Evolutionary conservation across 1,140 invertebrate genomes (phyloP), one percentile per base, ranked within the genome.

Genomic region (Pygmarrhopalites habei): DNA sequence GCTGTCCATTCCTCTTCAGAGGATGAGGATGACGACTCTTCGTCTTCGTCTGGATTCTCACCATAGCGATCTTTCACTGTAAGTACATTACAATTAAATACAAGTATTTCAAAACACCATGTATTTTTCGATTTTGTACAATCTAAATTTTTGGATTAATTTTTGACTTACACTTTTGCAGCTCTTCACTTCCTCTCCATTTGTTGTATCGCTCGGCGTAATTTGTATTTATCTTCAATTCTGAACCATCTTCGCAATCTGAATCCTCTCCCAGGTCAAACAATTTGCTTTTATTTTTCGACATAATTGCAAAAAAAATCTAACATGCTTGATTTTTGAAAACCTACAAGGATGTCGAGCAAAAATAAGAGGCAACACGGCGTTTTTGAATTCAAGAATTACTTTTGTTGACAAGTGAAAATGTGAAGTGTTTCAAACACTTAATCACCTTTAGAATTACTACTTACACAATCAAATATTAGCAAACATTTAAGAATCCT

Each of bases 31-130:
- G 68, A 67, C 1, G 73, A 72, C 28, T 74, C 73, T 59, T 70
- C 79, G 29, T 78, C 77, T 0, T 74, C 72, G 14, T 64, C 63
- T 26, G 39, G 30, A 46, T 74, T 70, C 26, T 76, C 74, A 66
- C 84, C 85, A 74, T 89, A 88, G 58, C 82, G 83, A 70, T 84
- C 83, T 78, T 88, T 89, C 41, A 88, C 87, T 90, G 63, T 49
- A 17, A 47, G 3, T n/a, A n/a, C n/a, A n/a, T n/a, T n/a, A n/a
- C n/a, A n/a, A n/a, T n/a, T n/a, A n/a, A n/a, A n/a, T n/a, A n/a
- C n/a, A n/a, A n/a, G n/a, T n/a, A n/a, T n/a, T n/a, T n/a, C n/a
- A n/a, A n/a, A n/a, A n/a, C n/a, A n/a, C n/a, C n/a, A n/a, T n/a
- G n/a, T n/a, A n/a, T n/a, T n/a, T n/a, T n/a, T n/a, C n/a, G n/a